phyloP scores from a whole-genome alignment of 2,888 invertebrate species.

The Dynastes hyllus region DNA sequence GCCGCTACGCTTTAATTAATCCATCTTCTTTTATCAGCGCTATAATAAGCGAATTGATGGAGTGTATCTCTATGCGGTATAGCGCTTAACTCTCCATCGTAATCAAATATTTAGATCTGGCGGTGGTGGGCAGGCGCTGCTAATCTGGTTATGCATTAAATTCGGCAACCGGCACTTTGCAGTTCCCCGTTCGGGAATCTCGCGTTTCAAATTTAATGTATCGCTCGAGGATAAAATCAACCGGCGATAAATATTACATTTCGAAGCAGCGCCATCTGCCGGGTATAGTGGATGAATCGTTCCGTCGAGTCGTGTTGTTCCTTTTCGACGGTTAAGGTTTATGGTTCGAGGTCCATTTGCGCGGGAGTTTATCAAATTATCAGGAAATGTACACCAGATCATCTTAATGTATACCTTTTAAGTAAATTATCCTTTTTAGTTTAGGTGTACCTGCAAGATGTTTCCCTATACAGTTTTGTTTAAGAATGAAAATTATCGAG shows the following conservation, averaged over 20 bases:
- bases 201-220: slow-evolving; percentile 39
- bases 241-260: slow-evolving; percentile 29
- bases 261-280: background rate
- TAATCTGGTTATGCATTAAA: slow-evolving; percentile 40
- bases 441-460: no score
- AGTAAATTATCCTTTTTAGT: no score
- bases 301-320: background rate
- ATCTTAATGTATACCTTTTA: no score
- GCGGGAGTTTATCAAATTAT: no score
- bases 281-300: background rate
- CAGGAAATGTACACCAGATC: no score
- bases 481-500: no score
- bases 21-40: background rate
- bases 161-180: slow-evolving; percentile 20
- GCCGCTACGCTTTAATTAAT: background rate
- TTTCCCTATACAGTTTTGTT: no score
- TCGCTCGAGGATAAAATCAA: slow-evolving; percentile 22
- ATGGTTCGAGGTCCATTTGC: no score
- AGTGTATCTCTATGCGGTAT: background rate
- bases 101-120: slow-evolving; percentile 36
- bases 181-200: background rate
- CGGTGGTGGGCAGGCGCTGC: background rate
- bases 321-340: no score
- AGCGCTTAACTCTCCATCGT: background rate
- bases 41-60: no score